phyloP scores from a whole-genome alignment of 2,113 vertebrate species.

The Daboia siamensis region DNA sequence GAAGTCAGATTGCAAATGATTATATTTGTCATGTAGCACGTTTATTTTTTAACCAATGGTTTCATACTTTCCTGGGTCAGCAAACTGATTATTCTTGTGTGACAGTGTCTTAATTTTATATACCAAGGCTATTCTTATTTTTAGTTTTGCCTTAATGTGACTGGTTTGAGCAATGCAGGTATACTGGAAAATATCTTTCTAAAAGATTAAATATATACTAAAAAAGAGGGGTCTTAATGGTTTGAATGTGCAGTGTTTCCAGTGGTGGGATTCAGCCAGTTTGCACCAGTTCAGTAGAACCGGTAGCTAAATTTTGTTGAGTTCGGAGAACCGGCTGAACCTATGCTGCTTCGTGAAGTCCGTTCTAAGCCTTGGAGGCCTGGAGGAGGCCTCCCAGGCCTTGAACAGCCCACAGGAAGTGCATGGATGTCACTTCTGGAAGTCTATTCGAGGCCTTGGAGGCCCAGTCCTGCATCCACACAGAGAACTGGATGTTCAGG shows the following conservation, averaged over 20 bases:
- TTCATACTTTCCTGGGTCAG: neutral
- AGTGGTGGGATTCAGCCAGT: no score
- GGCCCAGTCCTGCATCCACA: no score
- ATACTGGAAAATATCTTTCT: neutral
- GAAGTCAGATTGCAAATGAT: neutral
- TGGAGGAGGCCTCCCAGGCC: no score
- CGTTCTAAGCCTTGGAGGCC: no score
- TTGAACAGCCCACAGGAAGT: no score
- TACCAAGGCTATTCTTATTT: neutral
- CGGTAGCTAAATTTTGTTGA: no score
- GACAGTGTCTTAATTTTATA: neutral
- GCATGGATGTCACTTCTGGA: no score
- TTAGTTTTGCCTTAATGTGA: neutral
- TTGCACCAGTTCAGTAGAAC: no score
- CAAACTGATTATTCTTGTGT: neutral
- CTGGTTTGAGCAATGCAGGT: neutral
- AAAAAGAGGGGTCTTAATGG: neutral
- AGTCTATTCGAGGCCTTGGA: no score
- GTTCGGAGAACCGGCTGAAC: no score
- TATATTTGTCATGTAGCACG: neutral
- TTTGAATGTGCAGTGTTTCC: neutral
- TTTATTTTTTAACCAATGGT: neutral
- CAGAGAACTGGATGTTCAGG: no score
- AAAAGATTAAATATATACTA: neutral
- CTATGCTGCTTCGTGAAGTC: no score